Evolutionary conservation across 23 tunicate species (phyloP).

Genomic region (Halocynthia aurantium): DNA sequence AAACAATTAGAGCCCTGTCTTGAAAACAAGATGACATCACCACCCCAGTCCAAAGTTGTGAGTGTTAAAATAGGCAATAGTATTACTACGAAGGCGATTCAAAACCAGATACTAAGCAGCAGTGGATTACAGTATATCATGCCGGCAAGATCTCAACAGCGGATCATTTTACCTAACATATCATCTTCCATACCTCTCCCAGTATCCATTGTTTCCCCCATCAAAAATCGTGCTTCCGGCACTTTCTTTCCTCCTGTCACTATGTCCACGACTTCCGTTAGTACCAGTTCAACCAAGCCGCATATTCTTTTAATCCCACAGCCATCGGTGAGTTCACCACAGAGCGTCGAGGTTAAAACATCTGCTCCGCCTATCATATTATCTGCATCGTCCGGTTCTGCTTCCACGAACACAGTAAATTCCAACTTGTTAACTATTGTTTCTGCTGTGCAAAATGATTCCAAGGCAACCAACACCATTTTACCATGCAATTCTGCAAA

Average conservation of each 20-base stretch:
- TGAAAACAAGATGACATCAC: constrained; percentile 5
- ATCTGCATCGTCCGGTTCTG: not conserved
- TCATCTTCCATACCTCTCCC: constrained; percentile 37
- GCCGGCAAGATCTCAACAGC: constrained; percentile 23
- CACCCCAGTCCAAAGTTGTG: constrained; percentile 17
- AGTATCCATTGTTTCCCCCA: constrained; percentile 47
- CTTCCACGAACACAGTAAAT: not conserved
- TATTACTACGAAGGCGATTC: constrained; percentile 12
- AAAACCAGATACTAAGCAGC: constrained; percentile 37
- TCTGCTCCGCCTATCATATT: constrained; percentile 4
- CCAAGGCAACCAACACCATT: too few species aligned
- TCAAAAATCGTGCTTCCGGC: constrained; percentile 41
- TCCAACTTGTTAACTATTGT: too few species aligned
- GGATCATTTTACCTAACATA: constrained; percentile 53
- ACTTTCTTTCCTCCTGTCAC: constrained; percentile 21
- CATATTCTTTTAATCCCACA: constrained; percentile 5
- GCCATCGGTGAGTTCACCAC: constrained; percentile 30
- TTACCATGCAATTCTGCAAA: too few species aligned
- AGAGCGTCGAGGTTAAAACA: constrained; percentile 30
- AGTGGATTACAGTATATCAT: constrained; percentile 33
- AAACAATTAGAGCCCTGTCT: not conserved
- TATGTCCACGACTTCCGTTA: not conserved
- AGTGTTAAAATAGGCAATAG: constrained; percentile 9
- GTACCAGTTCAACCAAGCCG: constrained; percentile 5
- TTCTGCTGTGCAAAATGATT: too few species aligned